phyloP scores from a whole-genome alignment of 1,140 invertebrate species.

The Condylostylus longicornis region DNA sequence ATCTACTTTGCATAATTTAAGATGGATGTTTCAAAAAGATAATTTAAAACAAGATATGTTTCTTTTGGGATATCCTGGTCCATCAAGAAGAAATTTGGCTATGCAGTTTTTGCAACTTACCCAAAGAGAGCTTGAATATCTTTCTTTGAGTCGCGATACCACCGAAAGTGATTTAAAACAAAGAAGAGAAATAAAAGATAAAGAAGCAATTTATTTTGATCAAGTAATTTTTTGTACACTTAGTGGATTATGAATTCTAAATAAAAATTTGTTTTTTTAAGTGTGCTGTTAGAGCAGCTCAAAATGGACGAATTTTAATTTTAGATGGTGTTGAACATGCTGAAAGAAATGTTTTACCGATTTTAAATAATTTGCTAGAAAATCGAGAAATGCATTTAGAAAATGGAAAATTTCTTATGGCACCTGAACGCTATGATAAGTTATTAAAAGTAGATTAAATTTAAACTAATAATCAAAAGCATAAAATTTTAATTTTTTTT shows the following conservation, averaged over 20 bases:
- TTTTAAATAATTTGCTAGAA: constrained; percentile 96
- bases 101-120: constrained; percentile 80
- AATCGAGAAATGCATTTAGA: constrained; percentile 97
- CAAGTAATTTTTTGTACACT: constrained; percentile 42
- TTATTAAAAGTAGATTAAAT: constrained; percentile 52
- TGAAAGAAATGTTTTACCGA: constrained; percentile 89
- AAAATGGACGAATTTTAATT: constrained; percentile 76
- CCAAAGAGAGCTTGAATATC: constrained; percentile 80
- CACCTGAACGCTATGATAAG: constrained; percentile 78
- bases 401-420: constrained; percentile 86
- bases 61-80: constrained; percentile 78
- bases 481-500: not conserved
- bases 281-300: constrained; percentile 82
- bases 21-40: constrained; percentile 94
- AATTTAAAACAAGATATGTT: constrained; percentile 88
- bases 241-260: not conserved
- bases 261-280: constrained; percentile 19
- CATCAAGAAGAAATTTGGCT: constrained; percentile 52
- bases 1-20: constrained; percentile 61
- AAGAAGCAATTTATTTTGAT: constrained; percentile 84
- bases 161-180: constrained; percentile 96
- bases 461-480: not conserved
- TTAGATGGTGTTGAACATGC: constrained; percentile 96
- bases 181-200: constrained; percentile 73
- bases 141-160: constrained; percentile 85